Evolutionary conservation across 2,113 vertebrate genomes (phyloP).

Genomic region (Puffinus mauretanicus): DNA sequence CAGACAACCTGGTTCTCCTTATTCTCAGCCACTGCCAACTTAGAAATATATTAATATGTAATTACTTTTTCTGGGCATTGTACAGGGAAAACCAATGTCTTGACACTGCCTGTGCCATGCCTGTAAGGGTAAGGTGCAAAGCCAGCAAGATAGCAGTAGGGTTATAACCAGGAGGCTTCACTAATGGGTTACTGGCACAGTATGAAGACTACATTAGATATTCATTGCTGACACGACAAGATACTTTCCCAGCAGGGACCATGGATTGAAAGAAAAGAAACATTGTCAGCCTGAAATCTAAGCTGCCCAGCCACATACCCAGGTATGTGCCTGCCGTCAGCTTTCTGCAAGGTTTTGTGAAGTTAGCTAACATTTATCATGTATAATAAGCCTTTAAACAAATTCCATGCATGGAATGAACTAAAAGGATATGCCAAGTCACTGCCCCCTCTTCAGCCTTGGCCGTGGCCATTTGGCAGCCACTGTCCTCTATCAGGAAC

Average conservation of each 20-base stretch:
- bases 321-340: background rate
- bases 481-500: background rate
- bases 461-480: background rate
- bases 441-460: background rate
- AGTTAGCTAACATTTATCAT: background rate
- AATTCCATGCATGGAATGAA: background rate
- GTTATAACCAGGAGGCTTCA: background rate
- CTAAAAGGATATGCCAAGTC: background rate
- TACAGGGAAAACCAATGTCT: background rate
- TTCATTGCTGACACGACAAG: slow-evolving; percentile 6
- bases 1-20: background rate
- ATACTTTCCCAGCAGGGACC: background rate
- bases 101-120: background rate
- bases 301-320: background rate
- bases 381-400: background rate
- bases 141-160: background rate
- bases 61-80: background rate
- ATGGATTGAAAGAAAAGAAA: background rate
- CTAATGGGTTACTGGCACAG: background rate
- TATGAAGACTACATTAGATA: background rate
- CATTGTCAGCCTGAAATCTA: background rate
- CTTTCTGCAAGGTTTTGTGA: background rate
- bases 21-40: background rate
- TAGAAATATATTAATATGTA: background rate
- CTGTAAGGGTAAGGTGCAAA: background rate